Evolutionary conservation across 2,113 vertebrate species (phyloP).

Genomic region (Phyllostomus hastatus): DNA sequence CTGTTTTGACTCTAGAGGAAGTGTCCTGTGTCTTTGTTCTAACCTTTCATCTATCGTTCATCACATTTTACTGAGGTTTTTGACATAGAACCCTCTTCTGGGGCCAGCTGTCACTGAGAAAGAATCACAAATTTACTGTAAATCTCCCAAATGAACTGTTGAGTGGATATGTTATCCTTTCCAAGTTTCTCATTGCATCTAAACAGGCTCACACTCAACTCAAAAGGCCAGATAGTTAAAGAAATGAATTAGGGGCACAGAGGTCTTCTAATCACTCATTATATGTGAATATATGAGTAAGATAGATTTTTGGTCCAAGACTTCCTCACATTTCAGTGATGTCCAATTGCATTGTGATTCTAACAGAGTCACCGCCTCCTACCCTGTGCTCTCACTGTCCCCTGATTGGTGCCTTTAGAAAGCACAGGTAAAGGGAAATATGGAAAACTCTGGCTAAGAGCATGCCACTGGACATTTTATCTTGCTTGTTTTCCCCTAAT

Average conservation of each 20-base stretch:
- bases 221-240: not conserved
- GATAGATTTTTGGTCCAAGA: not conserved
- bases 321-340: not conserved
- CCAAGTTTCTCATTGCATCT: not conserved
- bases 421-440: not conserved
- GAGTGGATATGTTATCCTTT: not conserved
- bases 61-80: not conserved
- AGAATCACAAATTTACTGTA: not conserved
- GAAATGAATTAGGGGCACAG: not conserved
- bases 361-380: not conserved
- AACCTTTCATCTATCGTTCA: not conserved
- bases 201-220: not conserved
- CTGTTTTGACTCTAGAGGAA: not conserved
- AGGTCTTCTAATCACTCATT: not conserved
- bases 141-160: not conserved
- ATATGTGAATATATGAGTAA: not conserved
- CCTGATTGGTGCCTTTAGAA: not conserved
- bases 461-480: not conserved
- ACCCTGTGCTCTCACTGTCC: not conserved
- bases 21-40: not conserved
- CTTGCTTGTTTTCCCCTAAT: conserved; percentile 54
- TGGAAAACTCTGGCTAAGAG: not conserved
- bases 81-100: not conserved
- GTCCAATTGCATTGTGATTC: not conserved
- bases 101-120: not conserved